Conservation (phyloP, 1,140 invertebrate genomes). For the Bombus affinis region DNA sequence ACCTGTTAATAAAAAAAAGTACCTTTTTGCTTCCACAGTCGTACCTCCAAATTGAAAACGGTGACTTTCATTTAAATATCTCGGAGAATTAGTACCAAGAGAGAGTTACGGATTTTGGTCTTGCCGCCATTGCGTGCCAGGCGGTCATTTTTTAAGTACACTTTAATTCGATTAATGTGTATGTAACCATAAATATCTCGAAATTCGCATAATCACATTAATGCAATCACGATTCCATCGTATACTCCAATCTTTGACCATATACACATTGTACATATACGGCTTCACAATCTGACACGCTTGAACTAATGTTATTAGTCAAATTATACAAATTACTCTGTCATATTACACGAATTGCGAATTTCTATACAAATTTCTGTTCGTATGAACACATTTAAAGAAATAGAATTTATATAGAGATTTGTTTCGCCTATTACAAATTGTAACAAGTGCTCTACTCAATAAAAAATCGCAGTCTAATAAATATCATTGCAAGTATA, state of each 20-base stretch:
- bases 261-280: background rate
- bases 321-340: background rate
- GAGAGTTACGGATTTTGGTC: constrained; percentile 56
- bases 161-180: constrained; percentile 51
- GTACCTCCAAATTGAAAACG: background rate
- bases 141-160: constrained; percentile 56
- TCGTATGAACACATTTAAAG: background rate
- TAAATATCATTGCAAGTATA: too few species aligned
- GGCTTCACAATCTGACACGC: background rate
- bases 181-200: constrained; percentile 14
- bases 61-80: background rate
- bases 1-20: background rate
- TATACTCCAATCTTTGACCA: background rate
- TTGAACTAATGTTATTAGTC: background rate
- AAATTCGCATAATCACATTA: constrained; percentile 18
- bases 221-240: background rate
- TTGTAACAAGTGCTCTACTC: background rate
- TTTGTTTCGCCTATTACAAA: background rate
- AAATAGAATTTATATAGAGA: background rate
- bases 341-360: background rate
- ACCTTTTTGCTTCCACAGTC: background rate
- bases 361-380: background rate
- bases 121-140: background rate
- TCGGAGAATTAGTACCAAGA: constrained; percentile 34
- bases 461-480: too few species aligned